These are phyloP conservation scores for Rhysida immarginata DNA, from an alignment of 1,140 invertebrate genomes.

Conservation along the genomic window DNA sequence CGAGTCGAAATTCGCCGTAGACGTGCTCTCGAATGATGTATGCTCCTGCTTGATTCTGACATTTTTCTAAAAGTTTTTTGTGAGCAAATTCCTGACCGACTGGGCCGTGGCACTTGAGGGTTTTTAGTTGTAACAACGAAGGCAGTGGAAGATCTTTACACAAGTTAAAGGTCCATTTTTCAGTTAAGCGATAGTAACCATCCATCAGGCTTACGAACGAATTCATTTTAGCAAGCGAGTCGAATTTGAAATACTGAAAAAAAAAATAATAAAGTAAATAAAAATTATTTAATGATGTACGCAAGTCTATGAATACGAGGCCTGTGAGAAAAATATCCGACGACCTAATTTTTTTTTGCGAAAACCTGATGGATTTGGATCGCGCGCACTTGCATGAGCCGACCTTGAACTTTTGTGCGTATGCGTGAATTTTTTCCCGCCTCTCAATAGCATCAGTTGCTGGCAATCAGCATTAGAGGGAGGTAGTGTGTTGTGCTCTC, in stretches of 20 bases:
- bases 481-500: too few species aligned
- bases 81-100: slow-evolving; percentile 68
- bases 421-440: too few species aligned
- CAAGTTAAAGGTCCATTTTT: slow-evolving; percentile 79
- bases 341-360: too few species aligned
- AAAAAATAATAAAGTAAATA: background rate
- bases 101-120: slow-evolving; percentile 70
- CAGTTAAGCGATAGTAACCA: slow-evolving; percentile 71
- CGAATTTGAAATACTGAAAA: slow-evolving; percentile 48
- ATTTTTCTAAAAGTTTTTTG: slow-evolving; percentile 59
- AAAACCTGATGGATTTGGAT: too few species aligned
- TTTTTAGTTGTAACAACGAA: slow-evolving; percentile 50
- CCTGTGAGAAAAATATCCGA: too few species aligned
- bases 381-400: too few species aligned
- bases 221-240: slow-evolving; percentile 38
- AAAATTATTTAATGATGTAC: too few species aligned
- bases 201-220: slow-evolving; percentile 71
- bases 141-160: slow-evolving; percentile 62
- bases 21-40: slow-evolving; percentile 64
- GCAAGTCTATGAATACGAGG: too few species aligned
- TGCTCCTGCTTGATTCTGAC: slow-evolving; percentile 51
- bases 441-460: too few species aligned
- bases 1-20: slow-evolving; percentile 61
- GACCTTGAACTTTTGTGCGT: too few species aligned
- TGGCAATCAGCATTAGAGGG: too few species aligned